Evolutionary conservation across 2,113 vertebrate genomes (phyloP).

Genomic region (Halcyon malimbica): DNA sequence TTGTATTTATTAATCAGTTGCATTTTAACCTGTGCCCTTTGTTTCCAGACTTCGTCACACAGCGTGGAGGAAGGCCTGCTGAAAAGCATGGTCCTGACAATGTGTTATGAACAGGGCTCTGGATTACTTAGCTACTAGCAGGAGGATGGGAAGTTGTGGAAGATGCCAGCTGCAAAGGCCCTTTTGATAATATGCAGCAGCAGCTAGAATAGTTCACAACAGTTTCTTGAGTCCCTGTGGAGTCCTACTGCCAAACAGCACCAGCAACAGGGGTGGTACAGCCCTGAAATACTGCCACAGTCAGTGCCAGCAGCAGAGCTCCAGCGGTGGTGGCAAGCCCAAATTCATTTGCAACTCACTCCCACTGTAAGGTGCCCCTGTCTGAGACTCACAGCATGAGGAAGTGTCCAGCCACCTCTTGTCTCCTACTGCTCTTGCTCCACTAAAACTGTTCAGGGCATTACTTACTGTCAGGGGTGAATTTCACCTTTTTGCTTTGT

Average conservation of each 20-base stretch:
- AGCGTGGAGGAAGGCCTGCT: background rate
- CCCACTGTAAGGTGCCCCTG: background rate
- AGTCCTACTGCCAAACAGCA: background rate
- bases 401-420: background rate
- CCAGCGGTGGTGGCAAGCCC: background rate
- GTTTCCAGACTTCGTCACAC: background rate
- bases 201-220: background rate
- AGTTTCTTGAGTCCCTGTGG: background rate
- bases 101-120: background rate
- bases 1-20: background rate
- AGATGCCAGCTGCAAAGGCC: background rate
- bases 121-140: background rate
- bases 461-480: background rate
- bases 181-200: fast-evolving
- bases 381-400: fast-evolving
- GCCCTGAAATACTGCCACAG: background rate
- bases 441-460: background rate
- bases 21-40: background rate
- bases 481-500: background rate
- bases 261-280: fast-evolving
- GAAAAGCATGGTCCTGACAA: background rate
- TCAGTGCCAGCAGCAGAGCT: background rate
- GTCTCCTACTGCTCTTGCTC: background rate
- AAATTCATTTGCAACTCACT: background rate
- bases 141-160: background rate